Base-by-base conservation (phyloP, 2,888 invertebrate genomes). In the Coelopa pilipes region DNA sequence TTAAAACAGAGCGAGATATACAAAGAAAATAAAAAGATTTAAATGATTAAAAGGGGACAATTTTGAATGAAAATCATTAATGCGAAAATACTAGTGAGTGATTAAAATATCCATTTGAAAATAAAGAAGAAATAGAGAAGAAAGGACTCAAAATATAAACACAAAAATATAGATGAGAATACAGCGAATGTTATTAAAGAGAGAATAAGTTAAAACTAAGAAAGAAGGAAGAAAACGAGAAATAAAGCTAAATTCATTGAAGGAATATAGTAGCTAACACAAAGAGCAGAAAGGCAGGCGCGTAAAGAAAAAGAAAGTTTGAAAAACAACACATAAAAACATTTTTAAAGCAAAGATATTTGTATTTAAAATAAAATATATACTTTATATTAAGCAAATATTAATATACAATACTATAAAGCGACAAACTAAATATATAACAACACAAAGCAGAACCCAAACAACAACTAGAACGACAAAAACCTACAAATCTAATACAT, bases 311-410 rank as follows among this genome's bases (percentile, higher is more conserved):
- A 47, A 49, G 66, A 24, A 67, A 49, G 10, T 59, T 67, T 59
- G 13, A 70, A 75, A 73, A 72, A 46, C 65, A 70, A 65, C 63
- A 74, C 74, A 72, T 76, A 75, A 63, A 73, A 76, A 76, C 70
- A 76, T 74, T 75, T 76, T 77, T 76, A 75, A 77, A 75, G 74
- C 73, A 76, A 78, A 76, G 72, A 78, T 76, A 78, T 78, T 77
- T 78, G 78, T 78, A 79, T 80, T 80, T 77, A 77, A 77, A 78
- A 76, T 78, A 80, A 79, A 78, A 80, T 78, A 78, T 79, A 78
- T 77, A 75, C 74, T 76, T 76, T 76, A 77, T 73, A 76, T 73
- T 79, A 79, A 79, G 80, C 78, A 78, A 78, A 79, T 79, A 78
- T 77, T 77, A 78, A 78, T 76, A 78, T 79, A 74, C 77, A 78